Percentiles rank a stretch among this genome's conserved stretches.
Evolutionary conservation across 2,888 invertebrate species (phyloP).

Genomic region (Pyralis farinalis): DNA sequence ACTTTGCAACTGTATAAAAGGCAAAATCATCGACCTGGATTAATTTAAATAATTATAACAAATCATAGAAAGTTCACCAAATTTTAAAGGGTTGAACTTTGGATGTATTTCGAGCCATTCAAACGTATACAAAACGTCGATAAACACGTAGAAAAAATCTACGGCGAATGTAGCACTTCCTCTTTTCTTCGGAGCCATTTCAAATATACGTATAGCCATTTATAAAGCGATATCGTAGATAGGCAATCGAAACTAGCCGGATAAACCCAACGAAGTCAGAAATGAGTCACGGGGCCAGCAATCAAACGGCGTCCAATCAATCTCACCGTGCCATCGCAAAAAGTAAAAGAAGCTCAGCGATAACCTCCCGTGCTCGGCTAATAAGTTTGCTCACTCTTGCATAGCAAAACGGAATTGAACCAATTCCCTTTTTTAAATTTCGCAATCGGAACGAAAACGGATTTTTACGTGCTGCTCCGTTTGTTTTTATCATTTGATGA

Average conservation of each 20-base stretch:
- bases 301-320: constrained; percentile 68
- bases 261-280: constrained; percentile 28
- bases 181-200: too few species aligned
- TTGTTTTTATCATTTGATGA: constrained; percentile 15
- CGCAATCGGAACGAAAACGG: constrained; percentile 54
- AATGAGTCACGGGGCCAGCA: constrained; percentile 58
- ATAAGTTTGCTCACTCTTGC: constrained; percentile 77
- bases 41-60: too few species aligned
- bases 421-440: constrained; percentile 57
- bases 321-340: constrained; percentile 58
- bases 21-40: too few species aligned
- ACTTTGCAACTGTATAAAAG: too few species aligned
- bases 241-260: constrained; percentile 4
- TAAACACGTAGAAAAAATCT: too few species aligned
- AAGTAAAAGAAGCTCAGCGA: constrained; percentile 58
- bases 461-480: constrained; percentile 32
- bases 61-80: too few species aligned
- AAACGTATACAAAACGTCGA: too few species aligned
- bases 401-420: constrained; percentile 67
- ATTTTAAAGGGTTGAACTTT: too few species aligned
- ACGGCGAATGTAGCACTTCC: too few species aligned
- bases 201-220: background rate
- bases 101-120: too few species aligned
- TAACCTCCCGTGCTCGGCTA: constrained; percentile 53
- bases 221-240: background rate